Conservation (phyloP, 2,888 invertebrate species). For the Sussaba pulchella region DNA sequence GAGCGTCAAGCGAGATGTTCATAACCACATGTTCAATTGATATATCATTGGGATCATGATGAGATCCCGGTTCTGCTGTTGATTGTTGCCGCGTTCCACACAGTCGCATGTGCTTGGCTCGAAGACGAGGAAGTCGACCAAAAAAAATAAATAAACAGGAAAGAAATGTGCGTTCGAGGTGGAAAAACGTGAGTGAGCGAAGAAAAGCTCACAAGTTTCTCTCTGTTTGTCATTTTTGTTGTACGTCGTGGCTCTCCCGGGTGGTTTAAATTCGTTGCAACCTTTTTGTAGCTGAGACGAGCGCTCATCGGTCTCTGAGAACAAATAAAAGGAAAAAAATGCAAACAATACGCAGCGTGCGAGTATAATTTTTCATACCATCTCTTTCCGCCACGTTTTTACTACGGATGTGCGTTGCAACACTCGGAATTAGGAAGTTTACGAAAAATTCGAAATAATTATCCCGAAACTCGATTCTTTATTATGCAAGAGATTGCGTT, state of each 20-base stretch:
- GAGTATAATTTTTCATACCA: not conserved
- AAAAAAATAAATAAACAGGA: not conserved
- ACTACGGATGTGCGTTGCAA: conserved; percentile 15
- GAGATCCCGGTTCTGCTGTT: not conserved
- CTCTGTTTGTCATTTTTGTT: not conserved
- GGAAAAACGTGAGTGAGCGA: no score
- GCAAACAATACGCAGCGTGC: conserved; percentile 40
- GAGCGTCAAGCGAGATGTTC: no score
- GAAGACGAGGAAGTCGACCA: conserved; percentile 12
- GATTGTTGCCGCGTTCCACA: no score
- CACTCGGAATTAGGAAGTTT: conserved; percentile 55
- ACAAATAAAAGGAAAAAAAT: conserved; percentile 26
- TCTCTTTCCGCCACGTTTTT: not conserved
- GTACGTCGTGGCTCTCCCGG: not conserved
- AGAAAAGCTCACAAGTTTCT: conserved; percentile 7
- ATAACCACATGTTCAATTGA: no score
- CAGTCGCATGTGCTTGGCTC: conserved; percentile 11
- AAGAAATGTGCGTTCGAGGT: conserved; percentile 22
- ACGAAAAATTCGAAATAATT: conserved; percentile 59
- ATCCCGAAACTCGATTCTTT: conserved; percentile 43
- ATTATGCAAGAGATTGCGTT: conserved; percentile 19
- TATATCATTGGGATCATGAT: conserved; percentile 1
- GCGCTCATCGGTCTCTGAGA: conserved; percentile 24
- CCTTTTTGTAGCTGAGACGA: conserved; percentile 23
- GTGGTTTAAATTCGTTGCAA: conserved; percentile 9